phyloP scores from a whole-genome alignment of 30 jellyfish, hydroid and myxozoan species.

The Aurelia coerulea region DNA sequence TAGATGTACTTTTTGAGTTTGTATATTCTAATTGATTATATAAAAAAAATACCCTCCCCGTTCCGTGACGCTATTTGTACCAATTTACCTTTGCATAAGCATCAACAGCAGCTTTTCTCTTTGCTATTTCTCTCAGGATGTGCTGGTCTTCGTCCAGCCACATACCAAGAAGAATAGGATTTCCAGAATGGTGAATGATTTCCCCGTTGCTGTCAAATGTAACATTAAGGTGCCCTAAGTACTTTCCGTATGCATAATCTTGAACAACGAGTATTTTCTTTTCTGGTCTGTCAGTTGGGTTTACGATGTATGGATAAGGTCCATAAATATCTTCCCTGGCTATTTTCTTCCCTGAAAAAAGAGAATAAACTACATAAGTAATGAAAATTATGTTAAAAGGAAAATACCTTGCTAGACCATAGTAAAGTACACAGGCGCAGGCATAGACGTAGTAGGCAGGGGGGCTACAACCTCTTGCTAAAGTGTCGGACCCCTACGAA shows the following conservation, averaged over 20 bases:
- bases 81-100: slow-evolving; percentile 46
- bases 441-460: no score
- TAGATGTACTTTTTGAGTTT: no score
- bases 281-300: slow-evolving; percentile 66
- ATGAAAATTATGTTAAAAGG: no score
- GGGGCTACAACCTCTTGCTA: no score
- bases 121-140: slow-evolving; percentile 37
- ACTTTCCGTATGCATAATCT: slow-evolving; percentile 94
- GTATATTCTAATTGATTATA: no score
- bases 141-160: slow-evolving; percentile 64
- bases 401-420: no score
- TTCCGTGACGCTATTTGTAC: no score
- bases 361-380: no score
- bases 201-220: slow-evolving; percentile 82
- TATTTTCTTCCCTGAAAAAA: slow-evolving; percentile 72
- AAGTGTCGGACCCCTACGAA: no score
- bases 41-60: no score
- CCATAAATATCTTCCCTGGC: slow-evolving; percentile 84
- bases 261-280: slow-evolving; percentile 84
- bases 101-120: slow-evolving; percentile 38
- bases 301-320: slow-evolving; percentile 78
- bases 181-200: slow-evolving; percentile 68
- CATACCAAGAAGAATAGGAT: slow-evolving; percentile 79
- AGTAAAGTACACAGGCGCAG: no score
- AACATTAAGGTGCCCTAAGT: slow-evolving; percentile 84